Evolutionary conservation across 1,140 invertebrate genomes (phyloP).

Genomic region (Drosophila sp.): DNA sequence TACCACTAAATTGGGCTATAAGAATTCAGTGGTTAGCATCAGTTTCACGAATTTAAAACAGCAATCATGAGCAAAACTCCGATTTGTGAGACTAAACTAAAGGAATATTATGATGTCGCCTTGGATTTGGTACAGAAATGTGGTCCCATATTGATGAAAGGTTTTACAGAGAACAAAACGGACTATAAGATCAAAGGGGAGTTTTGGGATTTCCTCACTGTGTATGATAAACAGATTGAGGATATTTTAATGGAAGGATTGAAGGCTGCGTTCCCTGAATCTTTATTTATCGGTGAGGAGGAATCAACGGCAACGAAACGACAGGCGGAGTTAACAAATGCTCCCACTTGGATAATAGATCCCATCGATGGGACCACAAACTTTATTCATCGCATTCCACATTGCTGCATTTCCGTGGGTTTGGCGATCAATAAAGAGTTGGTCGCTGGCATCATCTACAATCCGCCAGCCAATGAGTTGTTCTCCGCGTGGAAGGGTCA

Average conservation of each 20-base stretch:
- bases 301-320: conserved; percentile 87
- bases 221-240: conserved; percentile 90
- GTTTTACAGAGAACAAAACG: conserved; percentile 86
- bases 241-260: conserved; percentile 87
- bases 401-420: conserved; percentile 88
- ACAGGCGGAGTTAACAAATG: conserved; percentile 88
- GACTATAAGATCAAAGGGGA: conserved; percentile 87
- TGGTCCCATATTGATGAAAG: conserved; percentile 83
- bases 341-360: conserved; percentile 96
- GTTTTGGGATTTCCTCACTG: conserved; percentile 90
- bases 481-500: conserved; percentile 89
- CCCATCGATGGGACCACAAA: conserved; percentile 91
- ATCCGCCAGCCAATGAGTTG: conserved; percentile 90
- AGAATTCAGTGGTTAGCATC: conserved; percentile 25
- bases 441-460: conserved; percentile 91
- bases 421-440: conserved; percentile 88
- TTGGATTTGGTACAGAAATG: conserved; percentile 76
- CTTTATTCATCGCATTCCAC: conserved; percentile 89
- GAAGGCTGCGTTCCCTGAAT: conserved; percentile 87
- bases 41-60: conserved; percentile 27
- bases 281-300: conserved; percentile 95
- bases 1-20: conserved; percentile 23
- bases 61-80: conserved; percentile 50
- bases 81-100: conserved; percentile 59
- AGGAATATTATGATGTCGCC: conserved; percentile 77